Base-by-base conservation (phyloP, 2,113 vertebrate species). In the Formicarius rufipectus region DNA sequence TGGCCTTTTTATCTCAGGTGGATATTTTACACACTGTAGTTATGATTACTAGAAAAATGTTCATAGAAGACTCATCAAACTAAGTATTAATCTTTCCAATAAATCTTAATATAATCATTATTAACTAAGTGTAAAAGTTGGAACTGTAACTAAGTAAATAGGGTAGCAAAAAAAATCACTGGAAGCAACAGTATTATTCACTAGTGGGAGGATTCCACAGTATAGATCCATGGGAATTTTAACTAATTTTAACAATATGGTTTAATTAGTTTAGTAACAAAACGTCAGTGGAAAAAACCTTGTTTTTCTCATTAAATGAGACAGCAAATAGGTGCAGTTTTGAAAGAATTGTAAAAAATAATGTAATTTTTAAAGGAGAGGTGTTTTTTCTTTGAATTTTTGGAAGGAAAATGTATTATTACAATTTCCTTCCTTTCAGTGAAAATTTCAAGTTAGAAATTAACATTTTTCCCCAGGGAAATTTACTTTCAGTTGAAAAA, bases 51-150 rank as follows among this genome's bases (percentile, higher is more conserved):
- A 79, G n/a, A 47, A 89, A 83, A 56, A 37, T n/a, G 66, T 53
- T 88, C 45, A 68, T 52, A 80, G 23, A 91, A 92, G 59, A 77
- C 35, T 85, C 84, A 73, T 86, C 63, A 80, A 86, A 92, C 83
- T 77, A 86, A 78, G n/a, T 81, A 74, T 72, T 85, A 84, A 81
- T 89, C 33, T 77, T 78, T 81, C 20, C n/a, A 67, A 39, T 92
- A 92, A 93, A 78, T 90, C 56, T 93, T 92, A 40, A 83, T 37
- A 47, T 14, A 42, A 30, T 35, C 1, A 2, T 75, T 92, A 63
- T 45, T 88, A 95, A 55, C 28, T 59, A 80, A 31, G 40, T 63
- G 35, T 55, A 52, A 77, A 90, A 77, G 7, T n/a, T 96, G 50
- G 21, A 92, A 88, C 10, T 12, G 25, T 50, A 68, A 52, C 24